phyloP scores from a whole-genome alignment of 2,888 invertebrate genomes.

The Cosmopolites sordidus region DNA sequence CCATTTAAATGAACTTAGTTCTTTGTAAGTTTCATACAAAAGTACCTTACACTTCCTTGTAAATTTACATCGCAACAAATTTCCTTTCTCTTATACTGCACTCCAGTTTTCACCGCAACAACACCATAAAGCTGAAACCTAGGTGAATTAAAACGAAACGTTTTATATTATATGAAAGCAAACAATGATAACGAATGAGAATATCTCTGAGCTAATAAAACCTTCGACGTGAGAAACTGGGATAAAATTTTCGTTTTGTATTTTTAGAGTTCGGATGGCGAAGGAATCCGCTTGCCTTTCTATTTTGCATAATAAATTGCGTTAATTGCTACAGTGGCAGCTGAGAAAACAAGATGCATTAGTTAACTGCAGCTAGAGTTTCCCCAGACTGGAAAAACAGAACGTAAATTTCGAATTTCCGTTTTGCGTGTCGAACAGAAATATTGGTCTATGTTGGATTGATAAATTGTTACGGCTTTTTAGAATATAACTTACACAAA shows the following conservation, averaged over 20 bases:
- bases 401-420: too few species aligned
- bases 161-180: constrained; percentile 3
- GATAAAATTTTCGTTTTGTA: constrained; percentile 4
- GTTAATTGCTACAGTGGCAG: constrained; percentile 18
- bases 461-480: too few species aligned
- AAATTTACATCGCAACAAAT: too few species aligned
- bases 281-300: constrained; percentile 4
- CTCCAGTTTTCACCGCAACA: constrained; percentile 1
- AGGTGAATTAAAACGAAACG: constrained; percentile 4
- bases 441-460: too few species aligned
- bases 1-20: too few species aligned
- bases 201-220: constrained; percentile 2
- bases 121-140: not conserved
- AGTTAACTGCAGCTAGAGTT: constrained; percentile 26
- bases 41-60: too few species aligned
- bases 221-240: constrained; percentile 1
- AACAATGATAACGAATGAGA: constrained; percentile 7
- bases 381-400: too few species aligned
- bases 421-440: too few species aligned
- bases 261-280: constrained; percentile 2
- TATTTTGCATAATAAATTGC: constrained; percentile 22
- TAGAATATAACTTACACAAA: too few species aligned
- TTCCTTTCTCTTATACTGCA: not conserved
- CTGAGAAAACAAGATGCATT: constrained; percentile 27
- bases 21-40: too few species aligned